phyloP scores from a whole-genome alignment of 2,797 vertebrate genomes.

The Spheniscus humboldti region DNA sequence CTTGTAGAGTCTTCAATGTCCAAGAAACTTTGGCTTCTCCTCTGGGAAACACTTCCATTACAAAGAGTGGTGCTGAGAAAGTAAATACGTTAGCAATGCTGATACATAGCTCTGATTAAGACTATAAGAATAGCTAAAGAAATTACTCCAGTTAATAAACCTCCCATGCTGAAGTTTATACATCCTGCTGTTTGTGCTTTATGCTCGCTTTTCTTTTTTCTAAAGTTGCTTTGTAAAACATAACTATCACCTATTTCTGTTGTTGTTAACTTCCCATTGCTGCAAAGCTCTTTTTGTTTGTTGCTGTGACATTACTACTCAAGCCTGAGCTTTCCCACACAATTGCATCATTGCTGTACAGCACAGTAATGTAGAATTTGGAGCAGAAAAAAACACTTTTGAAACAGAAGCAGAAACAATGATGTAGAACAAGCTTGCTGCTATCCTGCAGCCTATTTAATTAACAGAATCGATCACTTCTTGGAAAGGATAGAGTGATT shows the following conservation, averaged over 20 bases:
- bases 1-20: not conserved
- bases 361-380: not conserved
- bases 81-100: not conserved
- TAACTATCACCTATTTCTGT: not conserved
- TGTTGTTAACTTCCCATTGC: not conserved
- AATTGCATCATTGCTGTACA: not conserved
- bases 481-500: not conserved
- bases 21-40: not conserved
- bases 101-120: not conserved
- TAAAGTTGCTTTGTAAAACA: not conserved
- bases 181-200: not conserved
- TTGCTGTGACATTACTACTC: not conserved
- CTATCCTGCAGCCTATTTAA: slow-evolving; percentile 3
- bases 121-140: not conserved
- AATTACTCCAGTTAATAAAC: not conserved
- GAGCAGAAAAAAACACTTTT: not conserved
- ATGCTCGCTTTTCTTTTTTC: not conserved
- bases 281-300: not conserved
- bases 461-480: slow-evolving; percentile 17
- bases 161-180: not conserved
- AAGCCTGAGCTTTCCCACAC: not conserved
- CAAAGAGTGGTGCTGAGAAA: not conserved
- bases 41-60: not conserved
- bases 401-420: not conserved
- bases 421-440: not conserved